Evolutionary conservation across 2,797 vertebrate species (phyloP), one percentile per base, ranked within the genome.

Genomic region (Ptychadena robeensis): DNA sequence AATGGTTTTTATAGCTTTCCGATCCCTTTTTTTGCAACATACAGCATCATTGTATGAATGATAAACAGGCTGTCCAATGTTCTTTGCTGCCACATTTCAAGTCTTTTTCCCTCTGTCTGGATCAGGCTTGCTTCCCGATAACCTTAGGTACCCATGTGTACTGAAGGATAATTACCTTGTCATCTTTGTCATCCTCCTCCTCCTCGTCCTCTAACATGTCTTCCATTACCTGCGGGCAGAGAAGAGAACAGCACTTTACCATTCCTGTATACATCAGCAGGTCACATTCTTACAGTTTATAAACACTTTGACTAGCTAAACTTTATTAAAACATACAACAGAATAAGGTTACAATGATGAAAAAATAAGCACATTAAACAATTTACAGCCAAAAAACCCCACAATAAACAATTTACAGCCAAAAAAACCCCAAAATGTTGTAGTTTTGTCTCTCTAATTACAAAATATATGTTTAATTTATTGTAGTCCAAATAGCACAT

Each of bases 141-240:
- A 93, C 92, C 92, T 92, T 88, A 93, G 93, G 92, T 91, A 90
- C 92, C 89, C 86, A 88, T 91, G 91, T 86, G 90, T 91, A 88
- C 93, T 90, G 88, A 92, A 90, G 91, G 92, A 96, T 97, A 96
- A 97, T 97, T 98, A 99, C 98, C 97, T 98, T 99, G 96, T 99
- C 97, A 95, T 98, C 97, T 96, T 95, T 98, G 94, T 98, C 98
- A 94, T 96, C 96, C 88, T 98, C 98, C 92, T 99, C 97, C 84
- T 99, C 98, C 90, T 98, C 97, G 78, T 97, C 97, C 94, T 96
- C 95, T 91, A 99, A 90, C 91, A 98, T 95, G 95, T 98, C 98
- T 94, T 98, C 97, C 95, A 98, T 91, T 84, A 96, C 96, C 96
- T 98, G 95, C 96, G 92, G 92, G 91, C 89, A 93, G 89, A 92